phyloP scores from a whole-genome alignment of 1,140 invertebrate species.

The Propsilocerus akamusi region DNA sequence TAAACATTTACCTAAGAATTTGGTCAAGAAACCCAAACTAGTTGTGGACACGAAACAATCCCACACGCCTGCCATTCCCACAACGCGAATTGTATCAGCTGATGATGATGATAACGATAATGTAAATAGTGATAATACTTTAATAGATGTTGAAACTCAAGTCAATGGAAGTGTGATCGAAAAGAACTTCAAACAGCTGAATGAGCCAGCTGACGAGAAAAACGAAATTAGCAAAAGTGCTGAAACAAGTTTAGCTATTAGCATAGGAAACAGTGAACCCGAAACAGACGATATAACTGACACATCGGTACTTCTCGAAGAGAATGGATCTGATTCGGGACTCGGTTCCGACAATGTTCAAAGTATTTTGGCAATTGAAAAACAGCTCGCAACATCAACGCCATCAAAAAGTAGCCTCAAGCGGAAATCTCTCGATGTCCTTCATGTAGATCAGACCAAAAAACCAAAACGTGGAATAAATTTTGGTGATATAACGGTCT shows the following conservation, averaged over 20 bases:
- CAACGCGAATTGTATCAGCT: too few species aligned
- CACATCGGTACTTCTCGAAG: conserved; percentile 13
- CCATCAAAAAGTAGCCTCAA: conserved; percentile 33
- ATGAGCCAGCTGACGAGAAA: neutral
- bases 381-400: conserved; percentile 2
- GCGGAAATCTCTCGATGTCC: conserved; percentile 25
- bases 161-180: neutral
- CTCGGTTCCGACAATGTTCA: conserved; percentile 38
- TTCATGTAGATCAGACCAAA: conserved; percentile 27
- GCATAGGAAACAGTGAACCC: neutral
- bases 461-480: conserved; percentile 62
- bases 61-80: neutral
- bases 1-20: neutral
- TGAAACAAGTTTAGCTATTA: neutral
- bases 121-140: too few species aligned
- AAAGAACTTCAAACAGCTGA: neutral
- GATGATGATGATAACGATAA: too few species aligned
- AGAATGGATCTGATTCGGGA: conserved; percentile 61
- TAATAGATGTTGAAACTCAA: conserved; percentile 10
- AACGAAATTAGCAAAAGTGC: neutral
- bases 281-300: conserved; percentile 5
- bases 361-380: conserved; percentile 8
- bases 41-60: neutral
- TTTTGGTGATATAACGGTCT: conserved; percentile 86
- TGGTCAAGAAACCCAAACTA: neutral